Percentiles rank a stretch among this genome's conserved stretches.
Conservation (phyloP, 92 coral and sea anemone genomes). For the Chrysogorgia sp. region DNA sequence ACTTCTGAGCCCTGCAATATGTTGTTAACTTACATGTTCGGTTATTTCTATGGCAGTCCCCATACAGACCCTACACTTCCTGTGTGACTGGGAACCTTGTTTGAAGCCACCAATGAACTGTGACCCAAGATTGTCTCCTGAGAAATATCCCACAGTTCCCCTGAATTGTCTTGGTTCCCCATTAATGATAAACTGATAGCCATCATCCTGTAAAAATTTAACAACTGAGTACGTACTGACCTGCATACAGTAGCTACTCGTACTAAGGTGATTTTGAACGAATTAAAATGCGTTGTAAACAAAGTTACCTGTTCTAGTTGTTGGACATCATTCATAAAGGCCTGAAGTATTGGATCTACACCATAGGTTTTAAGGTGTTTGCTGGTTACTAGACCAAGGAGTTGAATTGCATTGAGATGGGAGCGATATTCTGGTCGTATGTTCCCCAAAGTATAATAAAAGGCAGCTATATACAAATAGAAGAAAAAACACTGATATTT, state of each 20-base stretch:
- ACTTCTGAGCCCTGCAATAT: too few species aligned
- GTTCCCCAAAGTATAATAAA: slow-evolving; percentile 44
- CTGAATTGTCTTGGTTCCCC: slow-evolving; percentile 31
- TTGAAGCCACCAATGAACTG: slow-evolving; percentile 55
- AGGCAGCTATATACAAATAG: slow-evolving; percentile 37
- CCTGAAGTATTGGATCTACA: neutral
- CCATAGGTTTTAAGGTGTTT: slow-evolving; percentile 39
- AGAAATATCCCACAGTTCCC: slow-evolving; percentile 42
- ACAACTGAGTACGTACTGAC: neutral
- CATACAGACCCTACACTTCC: slow-evolving; percentile 57
- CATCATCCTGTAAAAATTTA: slow-evolving; percentile 40
- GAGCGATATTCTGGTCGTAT: slow-evolving; percentile 45
- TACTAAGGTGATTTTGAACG: too few species aligned
- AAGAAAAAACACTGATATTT: neutral
- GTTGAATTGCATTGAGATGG: slow-evolving; percentile 39
- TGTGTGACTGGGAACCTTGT: slow-evolving; percentile 34
- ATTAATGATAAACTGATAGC: slow-evolving; percentile 23
- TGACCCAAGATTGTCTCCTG: slow-evolving; percentile 51
- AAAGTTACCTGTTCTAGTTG: slow-evolving; percentile 13
- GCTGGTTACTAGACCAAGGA: slow-evolving; percentile 9
- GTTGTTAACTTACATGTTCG: slow-evolving; percentile 34
- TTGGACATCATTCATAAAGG: slow-evolving; percentile 23
- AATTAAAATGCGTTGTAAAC: neutral
- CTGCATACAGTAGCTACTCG: too few species aligned
- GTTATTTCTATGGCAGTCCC: slow-evolving; percentile 43